Conservation (phyloP, 2,888 invertebrate genomes). For the Drosophila fungiperda region DNA sequence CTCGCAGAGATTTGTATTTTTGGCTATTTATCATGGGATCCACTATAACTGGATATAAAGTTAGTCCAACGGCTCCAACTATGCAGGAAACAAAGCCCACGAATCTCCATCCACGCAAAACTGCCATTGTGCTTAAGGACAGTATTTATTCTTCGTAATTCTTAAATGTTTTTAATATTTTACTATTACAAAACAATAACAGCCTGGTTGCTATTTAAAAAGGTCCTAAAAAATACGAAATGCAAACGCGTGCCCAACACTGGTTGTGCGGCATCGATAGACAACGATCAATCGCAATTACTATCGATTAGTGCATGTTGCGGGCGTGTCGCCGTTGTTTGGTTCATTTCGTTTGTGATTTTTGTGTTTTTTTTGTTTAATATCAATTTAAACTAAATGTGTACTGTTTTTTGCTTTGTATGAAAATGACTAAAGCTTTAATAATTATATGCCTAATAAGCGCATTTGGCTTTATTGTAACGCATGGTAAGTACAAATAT, state of each 20-base stretch:
- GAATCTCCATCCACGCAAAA: slow-evolving; percentile 87
- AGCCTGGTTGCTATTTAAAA: slow-evolving; percentile 46
- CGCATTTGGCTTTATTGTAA: slow-evolving; percentile 40
- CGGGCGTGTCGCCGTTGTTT: slow-evolving; percentile 70
- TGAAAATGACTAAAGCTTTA: slow-evolving; percentile 52
- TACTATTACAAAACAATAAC: slow-evolving; percentile 58
- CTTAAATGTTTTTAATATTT: slow-evolving; percentile 15
- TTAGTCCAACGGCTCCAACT: slow-evolving; percentile 86
- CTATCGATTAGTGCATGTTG: slow-evolving; percentile 31
- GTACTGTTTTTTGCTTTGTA: slow-evolving; percentile 10
- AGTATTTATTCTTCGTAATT: slow-evolving; percentile 19
- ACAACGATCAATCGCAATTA: not conserved
- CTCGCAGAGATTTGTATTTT: slow-evolving; percentile 85
- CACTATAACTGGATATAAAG: slow-evolving; percentile 88
- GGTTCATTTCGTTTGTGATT: slow-evolving; percentile 41
- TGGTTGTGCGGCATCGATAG: not conserved
- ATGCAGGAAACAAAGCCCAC: slow-evolving; percentile 86
- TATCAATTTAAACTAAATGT: slow-evolving; percentile 37
- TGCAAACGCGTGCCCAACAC: not conserved
- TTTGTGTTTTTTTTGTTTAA: slow-evolving; percentile 26
- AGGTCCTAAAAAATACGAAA: slow-evolving; percentile 41
- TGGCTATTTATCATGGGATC: slow-evolving; percentile 88
- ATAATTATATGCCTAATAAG: slow-evolving; percentile 45
- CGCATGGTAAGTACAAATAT: slow-evolving; percentile 46
- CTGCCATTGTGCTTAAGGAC: slow-evolving; percentile 69